Evolutionary conservation across 2,113 vertebrate species (phyloP).

Genomic region (Apaloderma vittatum): DNA sequence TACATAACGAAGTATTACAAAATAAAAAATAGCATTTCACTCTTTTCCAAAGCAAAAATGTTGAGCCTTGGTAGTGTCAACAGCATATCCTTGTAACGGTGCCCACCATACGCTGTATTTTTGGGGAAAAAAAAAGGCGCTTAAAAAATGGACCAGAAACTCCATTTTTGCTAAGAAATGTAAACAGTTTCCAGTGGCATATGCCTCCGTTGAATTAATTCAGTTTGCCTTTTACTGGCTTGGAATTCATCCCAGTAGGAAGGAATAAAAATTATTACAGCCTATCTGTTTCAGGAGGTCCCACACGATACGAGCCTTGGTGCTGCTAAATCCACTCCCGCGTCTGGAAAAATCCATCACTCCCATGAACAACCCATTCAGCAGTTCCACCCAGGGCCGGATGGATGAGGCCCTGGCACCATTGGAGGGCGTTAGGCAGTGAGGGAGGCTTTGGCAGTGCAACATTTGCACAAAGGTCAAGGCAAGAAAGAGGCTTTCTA

Average conservation of each 20-base stretch:
- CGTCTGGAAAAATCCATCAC: background rate
- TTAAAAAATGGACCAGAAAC: slow-evolving; percentile 65
- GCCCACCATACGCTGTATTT: slow-evolving; percentile 42
- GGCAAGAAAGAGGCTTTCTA: background rate
- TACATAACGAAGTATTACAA: background rate
- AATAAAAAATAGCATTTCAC: background rate
- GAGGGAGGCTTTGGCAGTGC: background rate
- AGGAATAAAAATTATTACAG: slow-evolving; percentile 80
- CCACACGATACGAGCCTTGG: slow-evolving; percentile 34
- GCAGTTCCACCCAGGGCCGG: background rate
- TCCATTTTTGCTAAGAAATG: slow-evolving; percentile 69
- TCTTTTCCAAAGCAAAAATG: slow-evolving; percentile 18
- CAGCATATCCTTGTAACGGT: background rate
- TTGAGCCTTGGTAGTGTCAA: slow-evolving; percentile 6
- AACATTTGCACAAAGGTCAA: background rate
- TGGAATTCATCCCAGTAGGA: slow-evolving; percentile 84
- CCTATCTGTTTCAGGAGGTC: slow-evolving; percentile 69
- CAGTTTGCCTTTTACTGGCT: slow-evolving; percentile 87
- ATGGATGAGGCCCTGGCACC: background rate
- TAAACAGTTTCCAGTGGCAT: slow-evolving; percentile 86
- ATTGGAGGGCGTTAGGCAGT: background rate
- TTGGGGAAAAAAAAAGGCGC: background rate
- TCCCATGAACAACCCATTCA: background rate
- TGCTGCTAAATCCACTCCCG: background rate
- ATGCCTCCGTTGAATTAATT: slow-evolving; percentile 85